Evolutionary conservation across 64 coral and sea anemone species (phyloP), one percentile per base, ranked within the genome.

Genomic region (Astreopora myriophthalma): DNA sequence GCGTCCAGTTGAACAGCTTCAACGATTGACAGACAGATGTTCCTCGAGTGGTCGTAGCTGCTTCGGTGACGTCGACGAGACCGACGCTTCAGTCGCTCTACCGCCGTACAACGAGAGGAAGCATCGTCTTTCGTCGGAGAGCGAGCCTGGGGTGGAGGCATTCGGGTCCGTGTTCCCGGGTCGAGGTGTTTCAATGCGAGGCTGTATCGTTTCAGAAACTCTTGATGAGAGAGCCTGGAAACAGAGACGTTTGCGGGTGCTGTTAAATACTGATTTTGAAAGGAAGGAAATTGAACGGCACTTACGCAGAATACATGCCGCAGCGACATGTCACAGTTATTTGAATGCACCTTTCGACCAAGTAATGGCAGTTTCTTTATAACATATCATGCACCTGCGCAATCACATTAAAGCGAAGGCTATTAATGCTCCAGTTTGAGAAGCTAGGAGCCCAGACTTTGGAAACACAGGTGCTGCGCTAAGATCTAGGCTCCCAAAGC

Each of bases 181-280:
- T 78, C 36, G 40, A 48, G 14, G 44, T 51, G 75, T 37, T 62
- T 90, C 37, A 90, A 75, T 25, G 62, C 26, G 63, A 71, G 44
- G 61, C 48, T 90, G 61, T 90, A 90, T 25, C 88, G 75, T 33
- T 79, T 80, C 0, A 90, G 75, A 48, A 90, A 90, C 28, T 90
- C 88, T 27, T 66, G 55, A 23, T 90, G 88, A 7, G 88, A 79
- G 32, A 82, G 38, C 25, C 88, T 91, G 37, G 1, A 36, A 69
- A 3, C 19, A 42, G 19, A 86, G 44, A 36, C 13, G 34, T 30
- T 12, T 20, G 19, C 19, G n/a, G 58, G n/a, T n/a, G 64, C 35
- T 25, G 0, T n/a, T 74, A 34, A 8, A 38, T 9, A 38, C 6
- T 5, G 3, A 6, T 12, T 46, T 46, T 11, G 5, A 11, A 46